Percentiles rank a stretch among this genome's conserved stretches.
Evolutionary conservation across 2,888 invertebrate species (phyloP).

Genomic region (Opisthograptis luteolata): DNA sequence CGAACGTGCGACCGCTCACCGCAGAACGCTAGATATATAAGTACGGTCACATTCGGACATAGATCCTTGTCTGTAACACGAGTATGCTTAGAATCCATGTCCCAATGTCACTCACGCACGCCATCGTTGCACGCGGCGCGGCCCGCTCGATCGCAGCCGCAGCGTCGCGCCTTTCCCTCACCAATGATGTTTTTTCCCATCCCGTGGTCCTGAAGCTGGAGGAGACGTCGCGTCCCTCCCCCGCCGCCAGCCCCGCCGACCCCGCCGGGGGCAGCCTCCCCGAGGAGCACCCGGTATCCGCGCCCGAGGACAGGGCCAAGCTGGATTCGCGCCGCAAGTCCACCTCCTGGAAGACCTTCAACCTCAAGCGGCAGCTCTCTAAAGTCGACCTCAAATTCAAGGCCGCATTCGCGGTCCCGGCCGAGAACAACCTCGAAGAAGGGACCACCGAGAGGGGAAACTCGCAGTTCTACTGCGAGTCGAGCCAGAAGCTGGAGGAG

Average conservation of each 20-base stretch:
- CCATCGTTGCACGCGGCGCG: slow-evolving; percentile 31
- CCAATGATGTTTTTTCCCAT: slow-evolving; percentile 65
- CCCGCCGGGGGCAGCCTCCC: slow-evolving; percentile 36
- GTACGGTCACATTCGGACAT: slow-evolving; percentile 32
- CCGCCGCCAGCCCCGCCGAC: slow-evolving; percentile 44
- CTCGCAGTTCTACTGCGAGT: slow-evolving; percentile 73
- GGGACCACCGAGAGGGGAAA: slow-evolving; percentile 54
- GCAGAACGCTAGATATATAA: slow-evolving; percentile 31
- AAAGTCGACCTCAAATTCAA: slow-evolving; percentile 91
- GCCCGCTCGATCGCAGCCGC: slow-evolving; percentile 28
- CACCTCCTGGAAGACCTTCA: slow-evolving; percentile 90
- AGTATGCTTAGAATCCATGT: slow-evolving; percentile 33
- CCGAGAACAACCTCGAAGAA: slow-evolving; percentile 70
- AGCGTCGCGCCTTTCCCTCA: slow-evolving; percentile 48
- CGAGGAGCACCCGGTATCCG: slow-evolving; percentile 41
- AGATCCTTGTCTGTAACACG: slow-evolving; percentile 23
- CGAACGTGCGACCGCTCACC: slow-evolving; percentile 33
- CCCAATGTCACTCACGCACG: slow-evolving; percentile 34
- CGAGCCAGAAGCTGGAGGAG: slow-evolving; percentile 39
- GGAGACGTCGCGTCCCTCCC: slow-evolving; percentile 47
- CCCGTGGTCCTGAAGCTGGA: slow-evolving; percentile 66
- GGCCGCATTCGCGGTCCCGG: slow-evolving; percentile 83
- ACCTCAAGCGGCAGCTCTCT: slow-evolving; percentile 91
- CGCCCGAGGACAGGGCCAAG: slow-evolving; percentile 50
- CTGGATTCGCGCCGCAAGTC: slow-evolving; percentile 86